Evolutionary conservation across 2,113 vertebrate species (phyloP), one percentile per base, ranked within the genome.

Genomic region (Lepus europaeus): DNA sequence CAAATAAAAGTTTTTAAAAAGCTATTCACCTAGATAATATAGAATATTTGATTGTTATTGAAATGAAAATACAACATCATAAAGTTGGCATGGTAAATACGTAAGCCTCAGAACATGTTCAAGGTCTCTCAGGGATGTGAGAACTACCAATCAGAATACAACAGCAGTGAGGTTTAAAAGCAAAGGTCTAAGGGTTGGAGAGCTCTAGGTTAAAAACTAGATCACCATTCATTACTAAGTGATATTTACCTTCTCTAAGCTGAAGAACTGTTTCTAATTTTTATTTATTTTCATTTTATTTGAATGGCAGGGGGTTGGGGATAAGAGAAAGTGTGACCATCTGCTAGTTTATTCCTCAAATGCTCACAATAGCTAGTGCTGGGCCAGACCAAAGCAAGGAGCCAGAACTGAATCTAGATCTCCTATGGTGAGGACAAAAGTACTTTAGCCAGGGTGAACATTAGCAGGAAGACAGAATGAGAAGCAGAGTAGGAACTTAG

Each of bases 61-160:
- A 94, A 94, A 79, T 66, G 53, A 56, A 94, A 94, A 84, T 45
- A 73, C 16, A 90, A 86, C 90, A 72, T 66, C 25, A 31, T 33
- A 78, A 89, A 20, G 70, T 69, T 56, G 39, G 23, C n/a, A 56
- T 73, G 64, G 20, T 64, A 86, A 69, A 79, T 31, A 72, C 22
- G 9, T 53, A 27, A 64, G 70, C 45, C 64, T 94, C 63, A 64
- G 83, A 90, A 27, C 22, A 73, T n/a, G 20, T 36, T 64, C 64
- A 51, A 27, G 56, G 29, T 70, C 19, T 12, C 4, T 25, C 39
- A 61, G 11, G 36, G 87, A 64, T 10, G 6, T 53, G 53, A 72
- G 39, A 22, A 39, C 20, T 10, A 22, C 7, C 63, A 0, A 63
- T 25, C 23, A n/a, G 69, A 74, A 81, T 31, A 90, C n/a, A 90